Evolutionary conservation across 2,888 invertebrate genomes (phyloP), one percentile per base, ranked within the genome.

Genomic region (Bombyx huttoni): DNA sequence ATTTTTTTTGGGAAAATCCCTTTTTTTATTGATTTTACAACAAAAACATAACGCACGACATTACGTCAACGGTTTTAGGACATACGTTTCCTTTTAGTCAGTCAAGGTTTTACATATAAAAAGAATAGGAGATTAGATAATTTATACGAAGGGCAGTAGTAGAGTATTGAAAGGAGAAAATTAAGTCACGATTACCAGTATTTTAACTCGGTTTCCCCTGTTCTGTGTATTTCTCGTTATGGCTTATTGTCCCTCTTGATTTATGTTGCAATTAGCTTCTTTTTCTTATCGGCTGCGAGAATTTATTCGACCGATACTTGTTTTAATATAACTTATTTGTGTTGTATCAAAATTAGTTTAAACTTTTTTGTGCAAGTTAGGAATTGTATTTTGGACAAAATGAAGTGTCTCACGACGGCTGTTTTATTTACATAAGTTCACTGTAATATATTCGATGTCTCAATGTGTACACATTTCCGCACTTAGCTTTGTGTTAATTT

Each of bases 401-500:
- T 3, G 3, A 1, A 12, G 6, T 40, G 13, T 34, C 47, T 13
- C 35, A 34, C 46, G 46, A 50, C 47, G 34, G 52, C 52, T 53
- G 54, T 1, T 40, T 69, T 75, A 71, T 73, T 72, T 66, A 67
- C 73, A 68, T 68, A 68, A 68, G 70, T 67, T 66, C 57, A 58
- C 61, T 46, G 24, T 24, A 24, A 63, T 63, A 63, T 68, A 61
- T 59, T 65, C 61, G 62, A 57, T 58, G 70, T 72, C 73, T 69
- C 67, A 73, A 68, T 74, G 73, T 78, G 73, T 83, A 85, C 85
- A 87, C 77, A 87, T 71, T 84, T 84, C 78, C 74, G 84, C 86
- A 86, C 87, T 86, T 82, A 83, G 77, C 71, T 62, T 57, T 67
- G 70, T 78, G 84, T 84, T 83, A 82, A 86, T 85, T 84, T 82